A percentile compares a stretch with the other conserved stretches of the same genome.
phyloP scores from a whole-genome alignment of 2,888 invertebrate species.

The Campoplex capitator region DNA sequence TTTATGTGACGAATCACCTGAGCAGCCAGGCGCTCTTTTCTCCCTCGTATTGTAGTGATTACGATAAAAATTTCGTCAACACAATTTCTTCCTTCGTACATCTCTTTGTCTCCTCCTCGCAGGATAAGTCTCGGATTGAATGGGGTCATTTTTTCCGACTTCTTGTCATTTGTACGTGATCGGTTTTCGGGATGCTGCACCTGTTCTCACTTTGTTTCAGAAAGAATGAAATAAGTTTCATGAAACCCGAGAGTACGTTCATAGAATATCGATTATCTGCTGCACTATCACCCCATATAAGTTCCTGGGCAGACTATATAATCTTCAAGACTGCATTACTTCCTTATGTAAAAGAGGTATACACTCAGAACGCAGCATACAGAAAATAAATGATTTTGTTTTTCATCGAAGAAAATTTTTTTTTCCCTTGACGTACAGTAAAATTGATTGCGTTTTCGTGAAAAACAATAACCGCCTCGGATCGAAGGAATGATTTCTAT shows the following conservation, averaged over 20 bases:
- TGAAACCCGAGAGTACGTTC: conserved; percentile 35
- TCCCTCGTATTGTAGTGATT: conserved; percentile 17
- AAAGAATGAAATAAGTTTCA: conserved; percentile 41
- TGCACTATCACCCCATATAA: conserved; percentile 30
- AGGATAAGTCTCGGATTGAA: conserved; percentile 33
- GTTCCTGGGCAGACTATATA: conserved; percentile 20
- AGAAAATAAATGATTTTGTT: not conserved
- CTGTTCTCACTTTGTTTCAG: conserved; percentile 59
- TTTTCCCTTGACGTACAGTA: not conserved
- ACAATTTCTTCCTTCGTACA: conserved; percentile 29
- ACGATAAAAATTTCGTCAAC: conserved; percentile 49
- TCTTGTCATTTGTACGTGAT: conserved; percentile 62
- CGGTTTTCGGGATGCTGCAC: conserved; percentile 62
- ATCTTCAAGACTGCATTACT: not conserved
- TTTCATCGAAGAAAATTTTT: not conserved
- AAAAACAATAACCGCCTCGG: not conserved
- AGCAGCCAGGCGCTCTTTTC: not conserved
- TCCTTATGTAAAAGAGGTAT: not conserved
- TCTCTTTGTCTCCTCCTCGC: conserved; percentile 33
- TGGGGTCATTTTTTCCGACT: conserved; percentile 51
- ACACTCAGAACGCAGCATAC: not conserved
- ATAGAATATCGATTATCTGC: conserved; percentile 63
- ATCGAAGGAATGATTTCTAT: not conserved
- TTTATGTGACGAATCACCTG: conserved; percentile 12
- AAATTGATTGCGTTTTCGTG: not conserved